phyloP scores from a whole-genome alignment of 2,888 invertebrate species.

The Germaria angustata region DNA sequence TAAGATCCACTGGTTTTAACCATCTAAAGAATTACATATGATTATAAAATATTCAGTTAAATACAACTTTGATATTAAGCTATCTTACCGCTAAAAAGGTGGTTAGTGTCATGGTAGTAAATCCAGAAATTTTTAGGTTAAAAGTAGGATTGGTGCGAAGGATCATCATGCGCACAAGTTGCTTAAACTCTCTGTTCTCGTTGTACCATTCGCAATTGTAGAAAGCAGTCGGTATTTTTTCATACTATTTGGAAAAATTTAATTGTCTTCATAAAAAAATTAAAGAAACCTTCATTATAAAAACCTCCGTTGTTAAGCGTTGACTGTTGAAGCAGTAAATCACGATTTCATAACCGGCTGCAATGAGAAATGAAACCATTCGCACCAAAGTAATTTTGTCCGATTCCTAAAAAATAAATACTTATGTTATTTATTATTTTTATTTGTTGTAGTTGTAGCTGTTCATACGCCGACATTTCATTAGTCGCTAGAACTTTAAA shows the following conservation, averaged over 20 bases:
- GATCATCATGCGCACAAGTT: constrained; percentile 74
- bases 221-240: constrained; percentile 72
- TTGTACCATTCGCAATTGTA: constrained; percentile 74
- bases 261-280: background rate
- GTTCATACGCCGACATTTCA: too few relatives aligned
- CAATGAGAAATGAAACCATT: constrained; percentile 74
- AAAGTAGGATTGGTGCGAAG: constrained; percentile 72
- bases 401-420: constrained; percentile 59
- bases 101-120: constrained; percentile 74
- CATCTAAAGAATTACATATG: constrained; percentile 72
- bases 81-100: constrained; percentile 74
- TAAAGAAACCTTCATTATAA: background rate
- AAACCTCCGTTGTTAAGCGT: constrained; percentile 63
- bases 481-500: too few relatives aligned
- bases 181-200: constrained; percentile 72
- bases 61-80: background rate
- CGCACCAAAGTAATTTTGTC: constrained; percentile 69
- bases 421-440: background rate
- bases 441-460: too few relatives aligned
- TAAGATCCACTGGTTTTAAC: constrained; percentile 75
- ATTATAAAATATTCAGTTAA: background rate
- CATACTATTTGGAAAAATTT: constrained; percentile 68
- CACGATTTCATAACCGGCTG: constrained; percentile 73
- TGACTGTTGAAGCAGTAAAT: constrained; percentile 76
- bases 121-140: constrained; percentile 74